Evolutionary conservation across 2,113 vertebrate species (phyloP).

Genomic region (Ptyas mucosa): DNA sequence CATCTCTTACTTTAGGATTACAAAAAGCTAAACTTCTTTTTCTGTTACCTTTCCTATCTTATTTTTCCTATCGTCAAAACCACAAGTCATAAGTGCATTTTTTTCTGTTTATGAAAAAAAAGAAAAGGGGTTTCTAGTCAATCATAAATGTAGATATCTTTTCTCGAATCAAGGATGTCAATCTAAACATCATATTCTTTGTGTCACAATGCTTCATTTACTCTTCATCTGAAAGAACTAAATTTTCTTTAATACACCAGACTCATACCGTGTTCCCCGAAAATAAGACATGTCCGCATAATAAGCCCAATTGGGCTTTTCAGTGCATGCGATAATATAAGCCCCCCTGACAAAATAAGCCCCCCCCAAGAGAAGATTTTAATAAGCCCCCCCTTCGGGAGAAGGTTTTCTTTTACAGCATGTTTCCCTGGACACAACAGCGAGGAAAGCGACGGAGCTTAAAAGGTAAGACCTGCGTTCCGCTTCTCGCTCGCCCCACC

Average conservation of each 20-base stretch:
- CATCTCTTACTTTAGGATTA: not conserved
- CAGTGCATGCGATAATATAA: too few relatives aligned
- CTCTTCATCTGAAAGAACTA: not conserved
- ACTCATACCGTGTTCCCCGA: not conserved
- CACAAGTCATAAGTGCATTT: not conserved
- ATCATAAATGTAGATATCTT: not conserved
- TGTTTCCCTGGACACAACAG: too few relatives aligned
- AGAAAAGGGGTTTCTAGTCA: not conserved
- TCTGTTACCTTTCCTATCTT: not conserved
- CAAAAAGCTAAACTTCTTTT: not conserved
- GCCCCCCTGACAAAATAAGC: too few relatives aligned
- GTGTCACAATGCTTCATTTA: not conserved
- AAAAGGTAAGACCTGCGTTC: too few relatives aligned
- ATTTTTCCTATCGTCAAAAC: not conserved
- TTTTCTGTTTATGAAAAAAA: not conserved
- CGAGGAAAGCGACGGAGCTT: too few relatives aligned
- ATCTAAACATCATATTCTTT: not conserved
- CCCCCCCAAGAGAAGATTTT: too few relatives aligned
- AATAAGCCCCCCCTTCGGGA: too few relatives aligned
- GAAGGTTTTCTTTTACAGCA: too few relatives aligned
- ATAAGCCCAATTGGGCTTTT: too few relatives aligned
- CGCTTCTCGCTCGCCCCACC: too few relatives aligned
- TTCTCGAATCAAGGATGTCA: not conserved
- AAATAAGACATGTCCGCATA: too few relatives aligned
- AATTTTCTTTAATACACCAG: not conserved